Evolutionary conservation across 2,113 vertebrate species (phyloP), one percentile per base, ranked within the genome.

Genomic region (Galemys pyrenaicus): DNA sequence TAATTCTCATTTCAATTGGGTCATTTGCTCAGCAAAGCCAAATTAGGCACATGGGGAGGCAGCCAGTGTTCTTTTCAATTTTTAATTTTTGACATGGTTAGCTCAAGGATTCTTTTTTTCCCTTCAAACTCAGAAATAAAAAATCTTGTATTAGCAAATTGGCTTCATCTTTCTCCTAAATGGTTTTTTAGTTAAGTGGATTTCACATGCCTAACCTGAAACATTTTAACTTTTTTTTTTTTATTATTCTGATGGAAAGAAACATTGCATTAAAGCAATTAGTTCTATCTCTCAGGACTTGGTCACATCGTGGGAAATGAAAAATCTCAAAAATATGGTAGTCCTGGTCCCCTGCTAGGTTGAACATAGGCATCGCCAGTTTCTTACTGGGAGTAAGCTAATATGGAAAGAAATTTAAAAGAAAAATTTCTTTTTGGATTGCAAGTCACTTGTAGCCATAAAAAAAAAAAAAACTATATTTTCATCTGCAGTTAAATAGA

Each of bases 81-180:
- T 96, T 96, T 97, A 96, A 97, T 97, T 97, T 97, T 80, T 94
- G 96, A 97, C 96, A 95, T 78, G 91, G 96, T 89, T 91, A 70
- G 58, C 46, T 49, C n/a, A 90, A 95, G 86, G 56, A 78, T 70
- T 94, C 95, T 94, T 89, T 93, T 60, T 83, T 81, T 83, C 30
- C 83, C 74, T 60, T 35, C 28, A 26, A 89, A 84, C 80, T 84
- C 62, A 74, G 89, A 93, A 96, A 81, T 93, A 74, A 92, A 88
- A 95, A 96, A 70, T 64, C 56, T 82, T n/a, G 12, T 83, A 81
- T 96, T 92, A 95, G 94, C 86, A 97, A 96, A 91, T 87, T 91
- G 86, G 79, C 75, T 96, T 91, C 92, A 94, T 96, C 88, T 96
- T 84, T 87, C 74, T 91, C 44, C 92, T 95, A 95, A 93, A 94